These are phyloP conservation scores for Serrognathus titanus DNA, from an alignment of 2,888 invertebrate genomes.

Conservation along the genomic window DNA sequence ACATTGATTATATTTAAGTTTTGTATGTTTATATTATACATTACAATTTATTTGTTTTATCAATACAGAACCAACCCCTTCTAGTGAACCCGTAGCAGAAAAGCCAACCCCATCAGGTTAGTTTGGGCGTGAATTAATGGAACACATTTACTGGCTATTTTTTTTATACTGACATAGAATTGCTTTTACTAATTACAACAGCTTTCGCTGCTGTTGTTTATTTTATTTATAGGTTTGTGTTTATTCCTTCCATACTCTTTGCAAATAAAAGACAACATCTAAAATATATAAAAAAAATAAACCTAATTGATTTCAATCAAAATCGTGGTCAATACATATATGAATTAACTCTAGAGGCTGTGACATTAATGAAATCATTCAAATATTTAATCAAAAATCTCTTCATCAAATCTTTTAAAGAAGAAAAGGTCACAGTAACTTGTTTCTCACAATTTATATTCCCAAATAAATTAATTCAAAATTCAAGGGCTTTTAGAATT, in stretches of 20 bases:
- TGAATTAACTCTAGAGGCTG: too few relatives aligned
- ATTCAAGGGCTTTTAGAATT: too few relatives aligned
- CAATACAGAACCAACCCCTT: conserved; percentile 26
- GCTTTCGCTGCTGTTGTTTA: background rate
- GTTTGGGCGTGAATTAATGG: background rate
- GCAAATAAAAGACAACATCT: too few relatives aligned
- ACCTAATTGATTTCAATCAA: too few relatives aligned
- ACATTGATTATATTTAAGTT: conserved; percentile 10
- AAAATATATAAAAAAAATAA: too few relatives aligned
- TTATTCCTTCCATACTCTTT: background rate
- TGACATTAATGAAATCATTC: too few relatives aligned
- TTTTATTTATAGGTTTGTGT: background rate
- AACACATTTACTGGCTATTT: background rate
- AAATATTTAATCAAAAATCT: too few relatives aligned
- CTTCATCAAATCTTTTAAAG: too few relatives aligned
- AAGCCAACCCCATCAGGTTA: background rate
- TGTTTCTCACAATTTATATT: too few relatives aligned
- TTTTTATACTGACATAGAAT: background rate
- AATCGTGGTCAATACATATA: too few relatives aligned
- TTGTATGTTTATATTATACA: conserved; percentile 8
- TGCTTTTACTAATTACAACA: background rate
- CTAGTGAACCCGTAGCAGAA: background rate
- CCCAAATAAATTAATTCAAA: too few relatives aligned
- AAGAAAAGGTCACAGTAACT: too few relatives aligned
- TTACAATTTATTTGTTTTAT: conserved; percentile 11